Evolutionary conservation across 2,797 vertebrate species (phyloP), one percentile per base, ranked within the genome.

Genomic region (Silurus aristotelis): DNA sequence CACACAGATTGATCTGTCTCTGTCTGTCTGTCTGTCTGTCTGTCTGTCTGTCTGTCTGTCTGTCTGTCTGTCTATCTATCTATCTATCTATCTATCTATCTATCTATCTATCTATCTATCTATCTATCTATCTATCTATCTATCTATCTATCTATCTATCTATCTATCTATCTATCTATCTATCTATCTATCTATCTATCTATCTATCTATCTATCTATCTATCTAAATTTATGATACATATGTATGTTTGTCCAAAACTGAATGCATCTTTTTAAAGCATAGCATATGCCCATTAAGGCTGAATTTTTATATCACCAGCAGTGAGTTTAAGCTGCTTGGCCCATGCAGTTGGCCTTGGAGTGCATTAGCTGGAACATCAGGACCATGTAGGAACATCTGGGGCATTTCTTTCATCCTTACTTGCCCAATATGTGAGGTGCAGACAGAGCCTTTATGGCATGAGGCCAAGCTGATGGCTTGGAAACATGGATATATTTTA

Each of bases 381-480:
- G 82, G 48, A 60, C 64, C 31, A 73, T 72, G 67, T 52, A 58
- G 10, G 43, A 25, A 84, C 84, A 83, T 85, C 82, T 67, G 61
- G 86, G 83, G 63, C 46, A 81, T 61, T 66, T 67, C 64, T 61
- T 79, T 79, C 48, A 83, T 80, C 82, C 58, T 46, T 12, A 25
- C 5, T 52, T 60, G 8, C 56, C 70, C 61, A 77, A 61, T 67
- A 85, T 80, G n/a, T 63, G 86, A 93, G 89, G 92, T 93, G 92
- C 81, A 87, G 92, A 94, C 89, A 92, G 93, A 93, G 77, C 63
- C 87, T 85, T 31, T 72, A 88, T 92, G 92, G 91, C 91, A 25
- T 75, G 61, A 87, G 77, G 89, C 87, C 90, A 90, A 79, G 84
- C 83, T 89, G 92, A 92, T 86, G 90, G 88, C 88, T 87, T 46